Base-by-base conservation (phyloP, 2,797 vertebrate genomes). In the Clarias fuscus region DNA sequence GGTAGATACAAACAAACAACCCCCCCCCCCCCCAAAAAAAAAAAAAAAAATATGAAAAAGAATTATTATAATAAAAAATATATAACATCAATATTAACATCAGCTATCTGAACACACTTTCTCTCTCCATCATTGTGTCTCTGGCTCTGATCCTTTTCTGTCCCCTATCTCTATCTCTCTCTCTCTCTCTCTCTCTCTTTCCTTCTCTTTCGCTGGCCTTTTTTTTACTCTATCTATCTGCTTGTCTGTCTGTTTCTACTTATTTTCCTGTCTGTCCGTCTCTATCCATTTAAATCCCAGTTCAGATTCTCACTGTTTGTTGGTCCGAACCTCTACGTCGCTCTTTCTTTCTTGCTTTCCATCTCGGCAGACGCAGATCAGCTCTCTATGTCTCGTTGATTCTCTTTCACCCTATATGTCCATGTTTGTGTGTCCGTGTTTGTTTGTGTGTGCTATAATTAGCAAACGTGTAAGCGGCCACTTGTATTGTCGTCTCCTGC, bases 401-500 rank as follows among this genome's bases (percentile, higher is more conserved):
- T 37, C 10, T 24, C 30, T 37, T 10, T 22, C 76, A 37, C 58
- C 11, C 3, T 59, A 33, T 37, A 15, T 18, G 10, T 59, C n/a
- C 5, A 53, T 77, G 53, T 77, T 8, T 58, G 53, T 33, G 56
- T 33, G 22, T 72, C 18, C 24, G 22, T 71, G 33, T 70, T 30
- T 71, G 70, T 72, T 30, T 71, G 70, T 72, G 33, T 71, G 8
- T 43, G 20, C 85, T 86, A 68, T 85, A 80, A 71, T 83, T 83
- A 70, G 82, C 30, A 33, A 10, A 61, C 15, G n/a, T 67, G 71
- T 88, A 84, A 86, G 86, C 77, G 27, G 76, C 77, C 77, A n/a
- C 84, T 80, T 80, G 85, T 85, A 88, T 82, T 93, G 87, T 89
- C 88, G 84, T 92, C 48, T 84, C 64, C 30, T 64, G 22, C 27